Base-by-base conservation (phyloP, 2,888 invertebrate species). In the Amphipoea lucens region DNA sequence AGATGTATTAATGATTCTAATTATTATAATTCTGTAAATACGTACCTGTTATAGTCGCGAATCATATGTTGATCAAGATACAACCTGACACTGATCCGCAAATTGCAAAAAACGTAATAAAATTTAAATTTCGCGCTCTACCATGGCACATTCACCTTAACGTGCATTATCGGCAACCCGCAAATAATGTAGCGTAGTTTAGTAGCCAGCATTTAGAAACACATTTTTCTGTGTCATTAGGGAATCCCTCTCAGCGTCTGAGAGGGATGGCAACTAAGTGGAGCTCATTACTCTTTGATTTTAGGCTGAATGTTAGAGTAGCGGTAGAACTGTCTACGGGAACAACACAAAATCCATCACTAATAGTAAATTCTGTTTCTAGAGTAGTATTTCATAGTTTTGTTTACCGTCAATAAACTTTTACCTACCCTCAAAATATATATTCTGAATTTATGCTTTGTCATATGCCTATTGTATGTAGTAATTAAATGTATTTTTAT, bases 241-340 rank as follows among this genome's bases (percentile, higher is more conserved):
- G 20, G 48, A 69, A 79, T 62, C 65, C 48, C 60, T 42, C 73
- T 62, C 69, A 42, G 36, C 51, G 57, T 73, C 62, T 45, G 11
- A 71, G 63, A 74, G 74, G 51, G 72, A 76, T 78, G 60, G 57
- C 72, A 78, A 79, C 83, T 73, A 83, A 82, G 69, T 69, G 83
- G 63, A 66, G 20, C 68, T 78, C 82, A 83, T 82, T 78, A 81
- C 78, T 82, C 72, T 82, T 82, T 82, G 82, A 82, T 83, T 82
- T 83, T 45, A 14, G 29, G 11, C 60, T 60, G 70, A 77, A 81
- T 81, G 66, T 71, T 77, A 62, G 67, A 82, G 67, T 62, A 29
- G 51, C 11, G 42, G 17, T n/a, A 36, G 70, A 77, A 54, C 45
- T 65, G 48, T 57, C 17, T 6, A 42, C 60, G 65, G 65, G 20